These are phyloP conservation scores for Incurvaria masculella DNA, from an alignment of 2,888 invertebrate genomes.

Conservation along the genomic window DNA sequence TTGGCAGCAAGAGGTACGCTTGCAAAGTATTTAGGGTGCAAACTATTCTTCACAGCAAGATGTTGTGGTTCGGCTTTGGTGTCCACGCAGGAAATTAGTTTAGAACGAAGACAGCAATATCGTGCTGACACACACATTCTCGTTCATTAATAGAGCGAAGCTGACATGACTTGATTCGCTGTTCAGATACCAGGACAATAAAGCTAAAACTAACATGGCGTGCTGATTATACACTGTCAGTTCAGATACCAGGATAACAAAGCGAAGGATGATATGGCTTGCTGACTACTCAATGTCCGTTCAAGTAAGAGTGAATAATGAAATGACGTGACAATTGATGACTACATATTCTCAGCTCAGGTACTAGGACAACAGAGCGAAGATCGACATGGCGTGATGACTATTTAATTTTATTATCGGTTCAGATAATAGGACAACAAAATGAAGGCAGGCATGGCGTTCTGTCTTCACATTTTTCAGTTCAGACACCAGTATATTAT, in stretches of 20 bases:
- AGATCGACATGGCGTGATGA: conserved; percentile 36
- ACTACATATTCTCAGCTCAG: conserved; percentile 20
- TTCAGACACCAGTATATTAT: not conserved
- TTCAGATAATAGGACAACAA: not conserved
- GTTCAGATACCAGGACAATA: not conserved
- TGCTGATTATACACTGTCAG: not conserved
- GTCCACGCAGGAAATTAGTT: not conserved
- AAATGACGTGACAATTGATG: too few relatives aligned
- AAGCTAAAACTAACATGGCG: not conserved
- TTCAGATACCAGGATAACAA: not conserved
- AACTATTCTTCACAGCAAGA: not conserved
- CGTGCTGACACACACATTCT: not conserved
- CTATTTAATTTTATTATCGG: not conserved
- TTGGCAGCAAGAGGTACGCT: conserved; percentile 40
- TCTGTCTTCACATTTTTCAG: not conserved
- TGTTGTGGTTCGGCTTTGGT: not conserved
- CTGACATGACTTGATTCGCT: not conserved
- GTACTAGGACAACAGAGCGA: conserved; percentile 39
- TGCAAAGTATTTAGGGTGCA: too few relatives aligned
- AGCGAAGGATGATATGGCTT: not conserved
- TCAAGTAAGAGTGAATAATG: too few relatives aligned
- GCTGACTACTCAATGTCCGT: not conserved
- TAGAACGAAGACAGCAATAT: not conserved
- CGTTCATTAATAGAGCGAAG: too few relatives aligned
- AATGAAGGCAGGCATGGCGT: not conserved